These are phyloP conservation scores for Ochlodes sylvanus DNA, from an alignment of 2,888 invertebrate species.

Conservation along the genomic window DNA sequence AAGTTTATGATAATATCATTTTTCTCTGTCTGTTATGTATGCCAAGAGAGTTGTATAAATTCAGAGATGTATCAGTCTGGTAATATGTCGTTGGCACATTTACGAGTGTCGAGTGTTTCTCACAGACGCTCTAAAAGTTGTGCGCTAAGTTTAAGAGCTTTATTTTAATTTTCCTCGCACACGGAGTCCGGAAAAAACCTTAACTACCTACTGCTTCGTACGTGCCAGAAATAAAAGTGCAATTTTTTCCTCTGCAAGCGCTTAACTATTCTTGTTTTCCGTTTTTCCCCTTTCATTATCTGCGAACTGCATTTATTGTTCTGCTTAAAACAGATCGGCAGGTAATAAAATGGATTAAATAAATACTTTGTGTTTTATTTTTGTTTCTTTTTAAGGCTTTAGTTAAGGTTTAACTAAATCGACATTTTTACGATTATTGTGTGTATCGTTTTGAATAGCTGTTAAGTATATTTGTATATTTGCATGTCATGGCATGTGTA, in stretches of 20 bases:
- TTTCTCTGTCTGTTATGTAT: conserved; percentile 8
- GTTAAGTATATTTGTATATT: too few species aligned
- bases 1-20: conserved; percentile 19
- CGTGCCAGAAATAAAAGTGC: conserved; percentile 68
- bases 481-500: too few species aligned
- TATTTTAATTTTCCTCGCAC: conserved; percentile 80
- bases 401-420: background rate
- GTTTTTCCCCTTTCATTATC: conserved; percentile 33
- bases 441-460: background rate
- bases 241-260: conserved; percentile 49
- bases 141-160: conserved; percentile 72
- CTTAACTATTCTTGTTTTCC: conserved; percentile 26
- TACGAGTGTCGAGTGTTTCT: conserved; percentile 62
- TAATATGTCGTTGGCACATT: conserved; percentile 66
- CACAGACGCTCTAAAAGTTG: conserved; percentile 74
- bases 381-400: background rate
- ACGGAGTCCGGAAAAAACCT: conserved; percentile 60
- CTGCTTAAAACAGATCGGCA: conserved; percentile 22
- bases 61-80: conserved; percentile 67
- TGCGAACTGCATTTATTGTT: conserved; percentile 35
- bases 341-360: conserved; percentile 6
- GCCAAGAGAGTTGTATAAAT: conserved; percentile 6
- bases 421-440: background rate
- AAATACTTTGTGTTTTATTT: background rate
- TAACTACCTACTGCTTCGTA: conserved; percentile 65